phyloP scores from a whole-genome alignment of 2,797 vertebrate species.

The Helicolenus hilgendorfi region DNA sequence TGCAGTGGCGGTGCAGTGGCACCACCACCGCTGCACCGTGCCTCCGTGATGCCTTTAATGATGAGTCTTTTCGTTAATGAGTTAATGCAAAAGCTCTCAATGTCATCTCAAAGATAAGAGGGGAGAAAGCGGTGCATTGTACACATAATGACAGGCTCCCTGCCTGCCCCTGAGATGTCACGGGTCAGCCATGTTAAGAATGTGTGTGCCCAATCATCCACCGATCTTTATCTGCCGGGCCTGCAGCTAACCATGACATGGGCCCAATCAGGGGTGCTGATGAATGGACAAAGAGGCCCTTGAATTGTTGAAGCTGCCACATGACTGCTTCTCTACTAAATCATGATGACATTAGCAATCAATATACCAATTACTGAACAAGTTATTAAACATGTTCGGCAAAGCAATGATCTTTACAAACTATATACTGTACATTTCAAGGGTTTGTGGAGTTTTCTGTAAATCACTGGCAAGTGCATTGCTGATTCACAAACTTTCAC shows the following conservation, averaged over 20 bases:
- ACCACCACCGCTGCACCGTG: conserved; percentile 55
- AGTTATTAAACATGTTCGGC: conserved; percentile 92
- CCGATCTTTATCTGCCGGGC: conserved; percentile 98
- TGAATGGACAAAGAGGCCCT: conserved; percentile 98
- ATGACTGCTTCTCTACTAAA: conserved; percentile 94
- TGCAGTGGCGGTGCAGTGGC: conserved; percentile 55
- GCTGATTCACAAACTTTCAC: neutral
- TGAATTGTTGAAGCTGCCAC: conserved; percentile 93
- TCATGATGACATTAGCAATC: conserved; percentile 97
- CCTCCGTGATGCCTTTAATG: conserved; percentile 91
- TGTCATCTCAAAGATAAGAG: conserved; percentile 98
- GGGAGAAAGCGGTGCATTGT: conserved; percentile 97
- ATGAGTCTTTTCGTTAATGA: conserved; percentile 98
- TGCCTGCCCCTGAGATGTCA: conserved; percentile 96
- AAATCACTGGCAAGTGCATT: neutral
- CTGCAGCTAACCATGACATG: conserved; percentile 96
- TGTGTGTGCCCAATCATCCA: conserved; percentile 99
- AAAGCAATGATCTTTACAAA: conserved; percentile 50
- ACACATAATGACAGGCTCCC: conserved; percentile 96
- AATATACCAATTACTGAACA: conserved; percentile 96
- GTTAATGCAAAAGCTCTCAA: conserved; percentile 99
- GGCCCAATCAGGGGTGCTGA: conserved; percentile 95
- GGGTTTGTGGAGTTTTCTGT: conserved; percentile 21
- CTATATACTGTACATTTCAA: conserved; percentile 29
- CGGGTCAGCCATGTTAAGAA: conserved; percentile 99